A percentile compares a stretch with the other conserved stretches of the same genome.
These are phyloP conservation scores for Xenopus laevis DNA, from an alignment of 2,113 vertebrate genomes.

Conservation along the genomic window DNA sequence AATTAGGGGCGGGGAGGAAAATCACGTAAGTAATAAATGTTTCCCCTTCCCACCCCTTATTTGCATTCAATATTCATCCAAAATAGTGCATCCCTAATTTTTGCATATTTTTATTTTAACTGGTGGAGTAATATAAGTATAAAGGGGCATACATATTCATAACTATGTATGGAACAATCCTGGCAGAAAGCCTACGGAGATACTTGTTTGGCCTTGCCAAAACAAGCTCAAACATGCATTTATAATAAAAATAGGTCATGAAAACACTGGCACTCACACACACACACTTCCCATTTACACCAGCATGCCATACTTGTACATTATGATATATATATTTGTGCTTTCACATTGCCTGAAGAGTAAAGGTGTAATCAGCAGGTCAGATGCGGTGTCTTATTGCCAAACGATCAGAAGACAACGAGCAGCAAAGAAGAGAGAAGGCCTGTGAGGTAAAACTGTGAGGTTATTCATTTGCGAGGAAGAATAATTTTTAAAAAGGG, in stretches of 20 bases:
- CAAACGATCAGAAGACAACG: conserved; percentile 54
- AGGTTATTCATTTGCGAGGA: conserved; percentile 33
- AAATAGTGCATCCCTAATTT: no score
- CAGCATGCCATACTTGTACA: background rate
- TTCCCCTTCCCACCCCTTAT: no score
- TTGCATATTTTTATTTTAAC: background rate
- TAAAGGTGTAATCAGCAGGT: conserved; percentile 45
- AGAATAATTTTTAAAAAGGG: background rate
- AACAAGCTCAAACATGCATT: background rate
- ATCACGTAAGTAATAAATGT: no score
- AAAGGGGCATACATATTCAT: background rate
- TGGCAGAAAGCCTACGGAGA: no score
- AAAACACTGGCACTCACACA: background rate
- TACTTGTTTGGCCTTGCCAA: no score
- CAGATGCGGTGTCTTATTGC: conserved; percentile 51
- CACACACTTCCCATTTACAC: background rate
- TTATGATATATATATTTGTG: conserved; percentile 44
- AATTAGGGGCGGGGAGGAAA: no score
- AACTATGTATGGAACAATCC: background rate
- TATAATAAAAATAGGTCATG: background rate
- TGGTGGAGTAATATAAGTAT: background rate
- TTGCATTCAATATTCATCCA: no score
- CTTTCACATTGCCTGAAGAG: conserved; percentile 44
- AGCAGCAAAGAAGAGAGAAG: conserved; percentile 49
- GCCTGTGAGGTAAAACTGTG: conserved; percentile 46